Evolutionary conservation across 53 echinoderm and acorn worm genomes (phyloP), one percentile per base, ranked within the genome.

Genomic region (Hippasteria phrygiana): DNA sequence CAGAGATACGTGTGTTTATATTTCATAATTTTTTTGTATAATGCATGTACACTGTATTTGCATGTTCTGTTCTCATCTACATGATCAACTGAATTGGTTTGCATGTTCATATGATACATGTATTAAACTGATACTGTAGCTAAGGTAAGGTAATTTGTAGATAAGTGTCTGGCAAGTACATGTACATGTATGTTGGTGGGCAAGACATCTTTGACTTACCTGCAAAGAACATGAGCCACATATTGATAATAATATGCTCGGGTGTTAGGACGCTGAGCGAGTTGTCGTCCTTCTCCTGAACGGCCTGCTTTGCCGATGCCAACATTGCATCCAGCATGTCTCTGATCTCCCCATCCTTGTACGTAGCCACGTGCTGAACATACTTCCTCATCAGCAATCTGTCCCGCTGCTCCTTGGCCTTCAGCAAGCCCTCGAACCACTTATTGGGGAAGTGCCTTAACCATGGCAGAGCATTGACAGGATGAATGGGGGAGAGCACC

Each of bases 191-290:
- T 7, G 46, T 5, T 45, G 46, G 46, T 45, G 46, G 46, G 46
- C 46, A 5, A 7, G 46, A 5, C 46, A 7, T 45, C 5, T 5
- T 31, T 41, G 75, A 75, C 91, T 93, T 88, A 96, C 98, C 98
- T 81, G 98, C 98, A 88, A 98, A 98, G 88, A 98, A 98, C 74
- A 98, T 98, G 47, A 98, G 89, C 98, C 98, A 98, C 98, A 98
- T 98, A 86, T 98, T 98, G 71, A 95, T 92, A 62, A 98, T 93
- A 48, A 98, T 94, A 74, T 98, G 98, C 73, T 98, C 98, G 1
- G 98, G 98, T 74, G 95, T 94, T 36, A 98, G 71, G 3, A 95
- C 91, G 87, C 87, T 75, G 0, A 98, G 91, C 6, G 94, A 93
- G 3, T 92, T 94, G 17, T 90, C 89, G 78, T 98, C 95, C 27